phyloP scores from a whole-genome alignment of 2,113 vertebrate genomes.

The Orycteropus afer region DNA sequence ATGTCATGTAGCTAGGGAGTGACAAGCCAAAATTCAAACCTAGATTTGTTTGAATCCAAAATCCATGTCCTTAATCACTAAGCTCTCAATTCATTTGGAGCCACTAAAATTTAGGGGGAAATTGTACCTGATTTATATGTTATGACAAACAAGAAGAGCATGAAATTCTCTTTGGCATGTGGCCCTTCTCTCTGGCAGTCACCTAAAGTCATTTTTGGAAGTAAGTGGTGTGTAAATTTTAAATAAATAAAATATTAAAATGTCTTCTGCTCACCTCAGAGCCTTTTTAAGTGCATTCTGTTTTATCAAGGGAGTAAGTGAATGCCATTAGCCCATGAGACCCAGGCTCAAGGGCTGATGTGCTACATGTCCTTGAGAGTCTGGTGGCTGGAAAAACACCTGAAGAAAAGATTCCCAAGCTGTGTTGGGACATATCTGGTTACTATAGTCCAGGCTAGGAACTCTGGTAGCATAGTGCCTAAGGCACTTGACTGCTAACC shows the following conservation, averaged over 20 bases:
- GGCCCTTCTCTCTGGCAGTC: conserved; percentile 50
- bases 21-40: not conserved
- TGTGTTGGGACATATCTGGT: not conserved
- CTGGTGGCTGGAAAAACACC: not conserved
- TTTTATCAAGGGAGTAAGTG: not conserved
- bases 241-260: conserved; percentile 53
- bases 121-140: conserved; percentile 53
- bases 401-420: not conserved
- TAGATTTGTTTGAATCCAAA: not conserved
- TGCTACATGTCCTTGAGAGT: not conserved
- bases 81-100: conserved; percentile 8
- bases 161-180: conserved; percentile 53
- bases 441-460: no score
- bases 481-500: no score
- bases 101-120: conserved; percentile 6
- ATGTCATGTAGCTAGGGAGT: not conserved
- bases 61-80: conserved; percentile 15
- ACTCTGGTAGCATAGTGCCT: no score
- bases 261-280: conserved; percentile 1
- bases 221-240: conserved; percentile 61
- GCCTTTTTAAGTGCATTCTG: not conserved
- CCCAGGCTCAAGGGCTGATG: not conserved
- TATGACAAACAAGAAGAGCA: conserved; percentile 58
- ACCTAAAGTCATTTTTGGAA: conserved; percentile 40
- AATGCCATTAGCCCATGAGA: not conserved